Conservation (phyloP, 2,797 vertebrate genomes). For the Choloepus didactylus region DNA sequence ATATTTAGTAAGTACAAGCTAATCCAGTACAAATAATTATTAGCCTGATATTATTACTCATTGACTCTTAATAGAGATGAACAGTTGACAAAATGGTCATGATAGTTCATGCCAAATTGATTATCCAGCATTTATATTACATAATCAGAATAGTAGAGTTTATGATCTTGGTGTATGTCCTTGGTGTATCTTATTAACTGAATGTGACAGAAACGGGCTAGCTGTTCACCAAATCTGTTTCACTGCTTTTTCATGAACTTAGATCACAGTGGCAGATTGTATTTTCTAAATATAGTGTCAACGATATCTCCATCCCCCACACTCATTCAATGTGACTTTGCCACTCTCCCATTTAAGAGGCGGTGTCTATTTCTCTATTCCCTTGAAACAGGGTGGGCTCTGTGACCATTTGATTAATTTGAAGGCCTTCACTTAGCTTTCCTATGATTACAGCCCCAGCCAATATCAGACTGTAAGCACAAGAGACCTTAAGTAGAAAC, state of each 20-base stretch:
- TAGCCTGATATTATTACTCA: not conserved
- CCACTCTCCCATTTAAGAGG: not conserved
- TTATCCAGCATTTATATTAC: slow-evolving; percentile 1
- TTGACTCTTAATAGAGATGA: not conserved
- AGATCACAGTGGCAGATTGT: not conserved
- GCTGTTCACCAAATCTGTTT: not conserved
- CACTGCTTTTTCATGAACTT: not conserved
- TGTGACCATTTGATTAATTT: not conserved
- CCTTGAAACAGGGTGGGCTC: not conserved
- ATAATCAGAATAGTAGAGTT: not conserved
- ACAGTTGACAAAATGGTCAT: slow-evolving; percentile 30
- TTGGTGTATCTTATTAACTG: not conserved
- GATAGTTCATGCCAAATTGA: not conserved
- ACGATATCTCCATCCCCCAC: not conserved
- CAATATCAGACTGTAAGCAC: not conserved
- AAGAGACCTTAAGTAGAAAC: not conserved
- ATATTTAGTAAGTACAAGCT: not conserved
- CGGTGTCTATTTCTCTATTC: not conserved
- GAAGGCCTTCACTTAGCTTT: not conserved
- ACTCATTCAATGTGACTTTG: not conserved
- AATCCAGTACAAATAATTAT: not conserved
- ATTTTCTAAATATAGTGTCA: not conserved
- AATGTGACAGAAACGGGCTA: slow-evolving; percentile 3
- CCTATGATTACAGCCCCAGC: not conserved
- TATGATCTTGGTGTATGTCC: not conserved